Percentiles rank a stretch among this genome's conserved stretches.
Conservation (phyloP, 2,888 invertebrate genomes). For the Nemurella pictetii region DNA sequence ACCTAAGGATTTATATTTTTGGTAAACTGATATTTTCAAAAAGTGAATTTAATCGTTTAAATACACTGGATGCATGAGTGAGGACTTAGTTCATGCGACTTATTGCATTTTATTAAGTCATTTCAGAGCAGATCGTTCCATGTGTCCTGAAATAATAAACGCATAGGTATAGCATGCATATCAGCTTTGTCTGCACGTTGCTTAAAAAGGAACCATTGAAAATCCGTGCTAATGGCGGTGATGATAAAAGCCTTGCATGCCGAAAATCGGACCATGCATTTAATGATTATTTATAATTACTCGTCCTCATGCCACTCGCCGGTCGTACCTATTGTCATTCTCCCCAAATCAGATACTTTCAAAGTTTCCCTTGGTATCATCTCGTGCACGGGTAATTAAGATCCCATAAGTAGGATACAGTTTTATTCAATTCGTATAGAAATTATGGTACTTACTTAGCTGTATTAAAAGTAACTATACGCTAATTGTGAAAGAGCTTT, state of each 20-base stretch:
- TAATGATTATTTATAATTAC: not conserved
- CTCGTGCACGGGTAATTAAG: not conserved
- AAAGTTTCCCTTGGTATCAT: not conserved
- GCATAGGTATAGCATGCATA: not conserved
- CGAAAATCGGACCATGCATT: not conserved
- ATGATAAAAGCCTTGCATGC: not conserved
- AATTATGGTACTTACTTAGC: not conserved
- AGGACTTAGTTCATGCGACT: not conserved
- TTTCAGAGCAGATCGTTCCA: not conserved
- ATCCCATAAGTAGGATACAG: not conserved
- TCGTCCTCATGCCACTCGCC: not conserved
- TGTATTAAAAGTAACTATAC: too few relatives aligned
- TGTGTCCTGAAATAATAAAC: not conserved
- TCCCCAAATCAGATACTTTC: not conserved
- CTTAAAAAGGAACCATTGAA: not conserved
- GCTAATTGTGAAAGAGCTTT: too few relatives aligned
- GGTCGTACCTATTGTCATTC: not conserved
- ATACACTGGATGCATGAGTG: not conserved
- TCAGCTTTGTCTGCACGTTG: not conserved
- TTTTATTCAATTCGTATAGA: not conserved
- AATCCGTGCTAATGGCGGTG: not conserved
- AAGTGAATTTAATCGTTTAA: not conserved
- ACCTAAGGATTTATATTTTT: not conserved
- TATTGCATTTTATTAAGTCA: not conserved
- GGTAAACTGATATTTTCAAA: conserved; percentile 23